phyloP scores from a whole-genome alignment of 37 sponge, comb jelly and placozoan genomes.

The Amphimedon queenslandica region DNA sequence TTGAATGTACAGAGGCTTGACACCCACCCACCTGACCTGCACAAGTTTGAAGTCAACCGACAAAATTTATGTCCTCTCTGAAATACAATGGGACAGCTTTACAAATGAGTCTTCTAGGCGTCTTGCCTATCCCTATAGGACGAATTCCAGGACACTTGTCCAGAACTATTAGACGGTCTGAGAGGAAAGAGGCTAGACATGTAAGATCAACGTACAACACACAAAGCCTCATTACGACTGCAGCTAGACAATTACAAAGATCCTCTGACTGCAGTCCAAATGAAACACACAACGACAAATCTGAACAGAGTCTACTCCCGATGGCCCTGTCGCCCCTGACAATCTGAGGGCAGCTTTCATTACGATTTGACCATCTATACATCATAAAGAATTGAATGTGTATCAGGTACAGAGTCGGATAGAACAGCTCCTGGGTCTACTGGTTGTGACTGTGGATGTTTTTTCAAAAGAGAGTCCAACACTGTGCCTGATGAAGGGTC shows the following conservation, averaged over 20 bases:
- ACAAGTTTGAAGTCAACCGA: conserved; percentile 41
- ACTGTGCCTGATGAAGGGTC: conserved; percentile 3
- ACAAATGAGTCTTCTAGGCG: conserved; percentile 29
- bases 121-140: conserved; percentile 50
- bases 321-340: conserved; percentile 47
- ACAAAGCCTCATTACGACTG: conserved; percentile 26
- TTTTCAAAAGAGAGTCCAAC: conserved; percentile 7
- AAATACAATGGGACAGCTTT: conserved; percentile 22
- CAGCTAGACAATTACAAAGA: conserved; percentile 43
- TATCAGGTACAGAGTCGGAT: not conserved
- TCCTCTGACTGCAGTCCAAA: conserved; percentile 27
- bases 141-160: conserved; percentile 56
- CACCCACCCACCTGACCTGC: conserved; percentile 53
- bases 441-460: conserved; percentile 26
- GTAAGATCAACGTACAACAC: conserved; percentile 31
- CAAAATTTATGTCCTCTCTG: conserved; percentile 29
- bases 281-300: conserved; percentile 35
- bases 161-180: conserved; percentile 49
- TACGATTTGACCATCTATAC: conserved; percentile 38
- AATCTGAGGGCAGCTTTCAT: conserved; percentile 15
- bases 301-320: conserved; percentile 30
- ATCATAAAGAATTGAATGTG: conserved; percentile 34
- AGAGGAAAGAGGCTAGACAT: conserved; percentile 15
- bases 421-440: not conserved
- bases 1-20: conserved; percentile 50